A percentile compares a stretch with the other conserved stretches of the same genome.
These are phyloP conservation scores for Heterohyrax brucei DNA, from an alignment of 2,797 vertebrate species.

Conservation along the genomic window DNA sequence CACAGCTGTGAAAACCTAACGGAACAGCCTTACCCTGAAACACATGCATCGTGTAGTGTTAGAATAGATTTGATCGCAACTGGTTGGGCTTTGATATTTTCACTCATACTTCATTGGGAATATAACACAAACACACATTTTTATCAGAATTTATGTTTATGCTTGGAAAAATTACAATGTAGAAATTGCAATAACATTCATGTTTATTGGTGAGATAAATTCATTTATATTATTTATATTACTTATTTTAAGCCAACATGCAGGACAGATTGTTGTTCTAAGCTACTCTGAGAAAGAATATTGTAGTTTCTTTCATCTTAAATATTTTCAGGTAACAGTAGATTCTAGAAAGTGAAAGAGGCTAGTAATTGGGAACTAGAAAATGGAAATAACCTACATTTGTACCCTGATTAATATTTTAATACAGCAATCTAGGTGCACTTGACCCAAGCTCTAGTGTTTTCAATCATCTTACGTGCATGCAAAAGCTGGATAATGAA, in stretches of 20 bases:
- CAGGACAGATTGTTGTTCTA: background rate
- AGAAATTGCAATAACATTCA: background rate
- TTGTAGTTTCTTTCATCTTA: background rate
- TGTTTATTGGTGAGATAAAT: background rate
- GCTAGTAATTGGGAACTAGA: background rate
- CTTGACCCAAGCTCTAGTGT: too few species aligned
- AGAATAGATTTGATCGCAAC: background rate
- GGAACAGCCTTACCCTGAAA: background rate
- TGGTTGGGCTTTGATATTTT: background rate
- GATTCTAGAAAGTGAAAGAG: background rate
- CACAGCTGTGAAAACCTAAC: background rate
- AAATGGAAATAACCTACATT: background rate
- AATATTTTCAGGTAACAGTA: background rate
- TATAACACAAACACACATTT: background rate
- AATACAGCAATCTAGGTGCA: background rate
- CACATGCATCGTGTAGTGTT: background rate
- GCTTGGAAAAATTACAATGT: background rate
- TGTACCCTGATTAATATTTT: background rate
- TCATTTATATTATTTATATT: background rate
- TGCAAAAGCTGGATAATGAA: too few species aligned
- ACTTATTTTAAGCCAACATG: background rate
- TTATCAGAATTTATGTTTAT: slow-evolving; percentile 27
- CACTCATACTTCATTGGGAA: background rate
- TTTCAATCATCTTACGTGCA: too few species aligned
- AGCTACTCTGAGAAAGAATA: background rate